These are phyloP conservation scores for Microctonus hyperodae DNA, from an alignment of 2,888 invertebrate genomes.

Conservation along the genomic window DNA sequence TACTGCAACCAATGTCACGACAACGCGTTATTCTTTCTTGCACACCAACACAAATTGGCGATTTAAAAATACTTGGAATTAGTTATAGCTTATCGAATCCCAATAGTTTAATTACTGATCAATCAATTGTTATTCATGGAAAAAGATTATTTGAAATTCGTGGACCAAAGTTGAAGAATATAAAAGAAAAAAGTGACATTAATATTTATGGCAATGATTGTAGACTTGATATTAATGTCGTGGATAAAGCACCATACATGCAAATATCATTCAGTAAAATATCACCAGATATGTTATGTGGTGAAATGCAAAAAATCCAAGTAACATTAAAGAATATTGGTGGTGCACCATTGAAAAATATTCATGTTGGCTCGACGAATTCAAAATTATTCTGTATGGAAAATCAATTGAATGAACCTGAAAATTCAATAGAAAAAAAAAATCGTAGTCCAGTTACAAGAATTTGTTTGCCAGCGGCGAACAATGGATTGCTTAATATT, in stretches of 20 bases:
- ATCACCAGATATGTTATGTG: constrained; percentile 73
- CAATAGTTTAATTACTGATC: constrained; percentile 38
- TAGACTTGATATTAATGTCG: constrained; percentile 77
- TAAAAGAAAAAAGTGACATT: constrained; percentile 64
- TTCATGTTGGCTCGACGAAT: constrained; percentile 74
- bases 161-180: constrained; percentile 67
- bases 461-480: constrained; percentile 57
- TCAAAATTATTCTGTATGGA: constrained; percentile 72
- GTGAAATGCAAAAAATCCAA: constrained; percentile 75
- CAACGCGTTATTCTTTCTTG: constrained; percentile 75
- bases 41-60: constrained; percentile 77
- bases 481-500: constrained; percentile 65
- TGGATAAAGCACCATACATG: constrained; percentile 82
- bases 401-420: constrained; percentile 36
- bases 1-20: constrained; percentile 69
- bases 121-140: constrained; percentile 66
- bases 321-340: constrained; percentile 77
- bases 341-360: constrained; percentile 69
- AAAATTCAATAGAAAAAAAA: constrained; percentile 25
- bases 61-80: constrained; percentile 77
- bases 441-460: constrained; percentile 63
- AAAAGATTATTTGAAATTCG: constrained; percentile 68
- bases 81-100: constrained; percentile 69
- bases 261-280: constrained; percentile 77
- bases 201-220: constrained; percentile 70